Evolutionary conservation across 2,888 invertebrate species (phyloP).

Genomic region (Cryptus viduatorius): DNA sequence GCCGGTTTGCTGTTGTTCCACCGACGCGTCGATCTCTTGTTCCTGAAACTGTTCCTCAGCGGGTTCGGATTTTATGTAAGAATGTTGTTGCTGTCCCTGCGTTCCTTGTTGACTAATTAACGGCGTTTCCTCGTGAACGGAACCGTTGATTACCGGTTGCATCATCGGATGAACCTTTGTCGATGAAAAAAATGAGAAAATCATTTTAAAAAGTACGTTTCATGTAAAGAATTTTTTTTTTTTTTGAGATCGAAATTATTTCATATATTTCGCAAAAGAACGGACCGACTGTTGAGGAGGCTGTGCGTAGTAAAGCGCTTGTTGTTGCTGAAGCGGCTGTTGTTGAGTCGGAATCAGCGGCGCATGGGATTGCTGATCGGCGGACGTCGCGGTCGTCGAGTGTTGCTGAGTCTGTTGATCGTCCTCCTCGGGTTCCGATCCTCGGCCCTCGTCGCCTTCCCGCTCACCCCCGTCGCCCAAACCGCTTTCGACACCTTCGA

Average conservation of each 20-base stretch:
- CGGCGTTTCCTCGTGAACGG: conserved; percentile 83
- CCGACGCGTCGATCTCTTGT: conserved; percentile 77
- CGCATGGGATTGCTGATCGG: conserved; percentile 75
- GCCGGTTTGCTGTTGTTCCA: conserved; percentile 74
- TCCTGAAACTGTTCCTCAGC: conserved; percentile 81
- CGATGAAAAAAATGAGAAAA: conserved; percentile 4
- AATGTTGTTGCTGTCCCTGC: conserved; percentile 75
- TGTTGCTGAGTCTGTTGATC: conserved; percentile 82
- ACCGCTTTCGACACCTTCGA: conserved; percentile 77
- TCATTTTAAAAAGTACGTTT: not conserved
- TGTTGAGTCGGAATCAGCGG: conserved; percentile 69
- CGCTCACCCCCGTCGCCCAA: conserved; percentile 79
- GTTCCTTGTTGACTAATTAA: conserved; percentile 79
- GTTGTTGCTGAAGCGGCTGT: conserved; percentile 72
- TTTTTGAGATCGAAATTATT: conserved; percentile 41
- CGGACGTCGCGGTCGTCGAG: conserved; percentile 71
- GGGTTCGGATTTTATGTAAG: conserved; percentile 77
- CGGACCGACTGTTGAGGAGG: conserved; percentile 76
- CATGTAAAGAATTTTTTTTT: too few species aligned
- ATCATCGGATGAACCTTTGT: conserved; percentile 81
- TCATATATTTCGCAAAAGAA: not conserved
- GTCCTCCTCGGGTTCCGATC: conserved; percentile 90
- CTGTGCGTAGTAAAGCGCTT: conserved; percentile 74
- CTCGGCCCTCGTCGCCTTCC: conserved; percentile 88
- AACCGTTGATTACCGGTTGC: conserved; percentile 82